phyloP scores from a whole-genome alignment of 1,140 invertebrate genomes.

The Dolichoris vasculosae region DNA sequence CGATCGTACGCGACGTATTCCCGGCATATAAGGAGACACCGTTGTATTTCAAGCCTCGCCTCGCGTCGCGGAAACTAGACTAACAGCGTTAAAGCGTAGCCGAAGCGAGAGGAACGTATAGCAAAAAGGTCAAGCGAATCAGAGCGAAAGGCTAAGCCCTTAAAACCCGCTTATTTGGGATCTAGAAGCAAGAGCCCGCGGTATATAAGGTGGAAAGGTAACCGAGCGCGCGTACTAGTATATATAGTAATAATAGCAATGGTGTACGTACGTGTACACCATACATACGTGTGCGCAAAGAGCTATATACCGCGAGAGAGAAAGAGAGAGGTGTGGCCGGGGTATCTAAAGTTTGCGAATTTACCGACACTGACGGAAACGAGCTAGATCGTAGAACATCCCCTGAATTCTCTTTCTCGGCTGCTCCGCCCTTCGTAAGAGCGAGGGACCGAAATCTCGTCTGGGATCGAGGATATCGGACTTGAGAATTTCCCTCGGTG shows the following conservation, averaged over 20 bases:
- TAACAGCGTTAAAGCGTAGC: constrained; percentile 27
- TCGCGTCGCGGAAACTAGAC: constrained; percentile 4
- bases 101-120: not conserved
- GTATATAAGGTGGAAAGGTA: constrained; percentile 37
- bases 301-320: not conserved
- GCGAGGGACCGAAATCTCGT: constrained; percentile 39
- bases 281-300: constrained; percentile 32
- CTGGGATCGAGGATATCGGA: constrained; percentile 49
- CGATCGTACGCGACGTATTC: constrained; percentile 31
- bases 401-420: constrained; percentile 32
- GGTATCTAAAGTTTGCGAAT: constrained; percentile 65
- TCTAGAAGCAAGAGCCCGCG: not conserved
- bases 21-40: not conserved
- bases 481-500: constrained; percentile 42
- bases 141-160: constrained; percentile 57
- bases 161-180: constrained; percentile 64
- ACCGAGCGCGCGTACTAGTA: not conserved
- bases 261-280: not conserved
- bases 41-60: constrained; percentile 29
- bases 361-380: constrained; percentile 55
- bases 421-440: constrained; percentile 20
- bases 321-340: constrained; percentile 42
- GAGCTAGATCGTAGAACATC: constrained; percentile 53
- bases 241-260: no score
- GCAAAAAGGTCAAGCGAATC: constrained; percentile 36